A percentile compares a stretch with the other conserved stretches of the same genome.
phyloP scores from a whole-genome alignment of 2,888 invertebrate species.

The Bugula neritina region DNA sequence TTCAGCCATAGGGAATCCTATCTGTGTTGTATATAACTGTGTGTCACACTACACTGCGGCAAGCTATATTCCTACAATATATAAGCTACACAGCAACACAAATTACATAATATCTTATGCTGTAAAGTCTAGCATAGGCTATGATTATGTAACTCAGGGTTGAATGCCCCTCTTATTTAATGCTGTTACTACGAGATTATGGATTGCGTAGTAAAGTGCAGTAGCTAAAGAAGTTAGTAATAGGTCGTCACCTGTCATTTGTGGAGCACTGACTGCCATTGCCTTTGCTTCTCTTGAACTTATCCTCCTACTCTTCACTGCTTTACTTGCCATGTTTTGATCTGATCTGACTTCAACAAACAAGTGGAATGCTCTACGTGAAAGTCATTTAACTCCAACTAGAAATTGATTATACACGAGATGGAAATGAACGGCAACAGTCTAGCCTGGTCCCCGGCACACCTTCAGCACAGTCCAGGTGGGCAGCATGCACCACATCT shows the following conservation, averaged over 20 bases:
- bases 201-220: neutral
- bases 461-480: neutral
- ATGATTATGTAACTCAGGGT: neutral
- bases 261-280: neutral
- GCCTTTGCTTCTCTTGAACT: neutral
- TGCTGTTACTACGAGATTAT: constrained; percentile 19
- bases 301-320: neutral
- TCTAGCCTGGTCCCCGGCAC: neutral
- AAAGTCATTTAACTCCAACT: constrained; percentile 11
- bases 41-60: too few species aligned
- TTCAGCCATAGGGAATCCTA: too few species aligned
- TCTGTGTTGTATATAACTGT: too few species aligned
- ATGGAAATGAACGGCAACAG: constrained; percentile 18
- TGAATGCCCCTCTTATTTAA: neutral
- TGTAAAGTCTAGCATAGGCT: too few species aligned
- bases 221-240: neutral
- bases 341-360: neutral
- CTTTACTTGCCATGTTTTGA: too few species aligned
- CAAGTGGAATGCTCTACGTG: constrained; percentile 10
- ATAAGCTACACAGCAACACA: too few species aligned
- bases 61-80: too few species aligned
- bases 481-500: neutral
- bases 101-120: too few species aligned
- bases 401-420: neutral
- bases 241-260: constrained; percentile 2